Conservation (phyloP, 64 coral and sea anemone genomes). For the Hydrozoanthus tunicans region DNA sequence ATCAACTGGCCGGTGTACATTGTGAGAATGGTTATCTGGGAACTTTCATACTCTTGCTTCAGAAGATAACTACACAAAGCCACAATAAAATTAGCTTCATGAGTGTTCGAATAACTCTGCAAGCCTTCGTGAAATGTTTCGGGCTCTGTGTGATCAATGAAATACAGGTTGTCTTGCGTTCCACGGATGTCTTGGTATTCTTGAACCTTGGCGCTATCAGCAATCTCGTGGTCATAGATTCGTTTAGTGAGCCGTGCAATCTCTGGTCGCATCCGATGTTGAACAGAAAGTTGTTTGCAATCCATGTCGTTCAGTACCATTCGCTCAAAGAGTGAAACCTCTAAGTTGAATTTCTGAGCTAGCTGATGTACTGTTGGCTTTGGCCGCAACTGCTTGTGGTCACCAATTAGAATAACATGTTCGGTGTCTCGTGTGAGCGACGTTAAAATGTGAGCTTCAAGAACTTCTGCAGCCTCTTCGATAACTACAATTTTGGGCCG, state of each 20-base stretch:
- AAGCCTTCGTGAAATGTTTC: constrained; percentile 66
- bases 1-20: constrained; percentile 85
- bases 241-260: constrained; percentile 64
- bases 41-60: constrained; percentile 62
- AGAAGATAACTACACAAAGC: constrained; percentile 73
- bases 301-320: constrained; percentile 81
- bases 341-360: constrained; percentile 70
- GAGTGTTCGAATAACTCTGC: constrained; percentile 79
- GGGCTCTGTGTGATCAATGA: constrained; percentile 55
- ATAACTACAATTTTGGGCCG: constrained; percentile 75
- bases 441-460: constrained; percentile 89
- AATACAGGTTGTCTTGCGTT: constrained; percentile 63
- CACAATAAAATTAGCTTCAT: constrained; percentile 74
- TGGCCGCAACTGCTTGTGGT: constrained; percentile 88
- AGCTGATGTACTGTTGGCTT: constrained; percentile 80
- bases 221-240: constrained; percentile 64
- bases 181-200: constrained; percentile 51
- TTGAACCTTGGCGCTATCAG: constrained; percentile 42
- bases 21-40: constrained; percentile 73
- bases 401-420: constrained; percentile 91
- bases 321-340: constrained; percentile 88
- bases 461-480: constrained; percentile 92
- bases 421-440: constrained; percentile 76
- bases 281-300: constrained; percentile 65
- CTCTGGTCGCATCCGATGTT: constrained; percentile 87